phyloP scores from a whole-genome alignment of 2,797 vertebrate species.

The Ptychadena robeensis region DNA sequence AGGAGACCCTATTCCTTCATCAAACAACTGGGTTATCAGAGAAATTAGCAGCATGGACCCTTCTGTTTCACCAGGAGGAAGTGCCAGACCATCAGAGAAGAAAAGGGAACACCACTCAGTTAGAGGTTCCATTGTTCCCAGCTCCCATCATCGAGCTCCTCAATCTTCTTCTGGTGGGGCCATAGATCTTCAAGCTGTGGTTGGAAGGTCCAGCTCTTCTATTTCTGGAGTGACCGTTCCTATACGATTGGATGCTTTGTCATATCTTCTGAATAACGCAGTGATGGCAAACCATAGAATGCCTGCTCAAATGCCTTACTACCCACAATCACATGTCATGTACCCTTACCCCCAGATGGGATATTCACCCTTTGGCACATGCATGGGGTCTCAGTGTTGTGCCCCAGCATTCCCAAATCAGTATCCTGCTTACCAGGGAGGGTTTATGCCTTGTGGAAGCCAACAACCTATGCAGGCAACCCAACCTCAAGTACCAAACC shows the following conservation, averaged over 20 bases:
- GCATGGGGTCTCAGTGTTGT: background rate
- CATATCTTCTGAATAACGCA: conserved; percentile 71
- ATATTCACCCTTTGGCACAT: background rate
- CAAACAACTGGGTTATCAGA: background rate
- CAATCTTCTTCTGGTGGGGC: background rate
- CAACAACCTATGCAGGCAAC: conserved; percentile 1
- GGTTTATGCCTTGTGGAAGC: background rate
- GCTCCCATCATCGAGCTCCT: conserved; percentile 13
- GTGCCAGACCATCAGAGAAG: conserved; percentile 10
- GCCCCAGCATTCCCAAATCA: conserved; percentile 9
- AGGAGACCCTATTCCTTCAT: background rate
- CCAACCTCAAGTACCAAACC: conserved; percentile 1
- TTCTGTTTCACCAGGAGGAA: background rate
- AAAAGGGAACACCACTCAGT: background rate
- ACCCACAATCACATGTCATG: conserved; percentile 2
- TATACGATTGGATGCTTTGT: conserved; percentile 70
- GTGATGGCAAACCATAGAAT: conserved; percentile 63
- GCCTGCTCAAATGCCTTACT: conserved; percentile 40
- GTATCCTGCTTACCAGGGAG: background rate
- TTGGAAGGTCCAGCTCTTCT: background rate
- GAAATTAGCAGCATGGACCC: background rate
- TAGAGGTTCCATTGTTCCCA: background rate
- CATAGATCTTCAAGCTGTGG: conserved; percentile 45
- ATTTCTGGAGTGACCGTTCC: conserved; percentile 68
- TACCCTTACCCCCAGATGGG: conserved; percentile 17